Base-by-base conservation (phyloP, 2,113 vertebrate genomes). In the Perccottus glenii region DNA sequence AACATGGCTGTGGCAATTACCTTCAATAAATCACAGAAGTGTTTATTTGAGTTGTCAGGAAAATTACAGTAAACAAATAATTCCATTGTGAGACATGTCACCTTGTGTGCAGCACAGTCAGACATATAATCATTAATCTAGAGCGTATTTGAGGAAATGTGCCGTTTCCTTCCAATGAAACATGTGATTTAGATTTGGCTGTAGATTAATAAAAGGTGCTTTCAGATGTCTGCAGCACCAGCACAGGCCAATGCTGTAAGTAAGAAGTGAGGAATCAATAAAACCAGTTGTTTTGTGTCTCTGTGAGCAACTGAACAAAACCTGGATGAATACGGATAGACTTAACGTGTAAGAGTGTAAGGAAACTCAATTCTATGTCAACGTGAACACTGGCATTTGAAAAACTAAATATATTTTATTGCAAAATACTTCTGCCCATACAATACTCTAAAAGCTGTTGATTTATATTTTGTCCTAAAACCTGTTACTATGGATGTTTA, bases 61-160 rank as follows among this genome's bases (percentile, higher is more conserved):
- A 80, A 78, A 84, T 77, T 70, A 70, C 58, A 80, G 60, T 70
- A 70, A 77, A 75, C 66, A 82, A 79, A 77, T 70, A 40, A 57
- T 62, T 71, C 62, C 6, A 32, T 74, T 60, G 61, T 47, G 47
- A n/a, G 52, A 69, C 16, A 9, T 35, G 7, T 4, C 14, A 38
- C 48, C 19, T 46, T 5, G n/a, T 15, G 42, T 33, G 14, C n/a
- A 9, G 3, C 14, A 4, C 36, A 36, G 1, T 9, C 27, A 19
- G 32, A 72, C 44, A 55, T 14, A 40, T 36, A 55, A 55, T 55
- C 8, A 36, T 38, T 55, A 55, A 9, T 14, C 38, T 33, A 36
- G 33, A 55, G 12, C 6, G 51, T 36, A 5, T 36, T 4, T n/a
- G 51, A 52, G 15, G 6, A 46, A 60, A 63, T 7, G 44, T 58